Evolutionary conservation across 64 coral and sea anemone genomes (phyloP), one percentile per base, ranked within the genome.

Genomic region (Montipora efflorescens): DNA sequence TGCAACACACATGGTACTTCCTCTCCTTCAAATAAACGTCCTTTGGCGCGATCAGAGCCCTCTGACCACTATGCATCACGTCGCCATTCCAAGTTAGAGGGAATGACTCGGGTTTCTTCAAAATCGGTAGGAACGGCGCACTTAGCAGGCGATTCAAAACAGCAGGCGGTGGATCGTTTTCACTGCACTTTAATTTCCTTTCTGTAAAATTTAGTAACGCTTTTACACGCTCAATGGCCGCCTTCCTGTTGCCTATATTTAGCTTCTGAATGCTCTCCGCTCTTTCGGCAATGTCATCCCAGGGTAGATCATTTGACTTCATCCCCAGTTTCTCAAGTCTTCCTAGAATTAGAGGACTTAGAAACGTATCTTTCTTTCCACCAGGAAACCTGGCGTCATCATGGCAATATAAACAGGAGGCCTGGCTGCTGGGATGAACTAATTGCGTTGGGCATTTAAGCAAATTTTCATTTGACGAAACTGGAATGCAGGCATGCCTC

Each of bases 11-110:
- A 28, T 89, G 74, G 79, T 96, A 90, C 80, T 83, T 90, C 5
- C 62, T 59, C 1, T 74, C 16, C 0, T 87, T 72, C 0, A 76
- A 67, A 28, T 91, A 98, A 8, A 89, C 18, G 51, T 95, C 59
- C 51, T 49, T 81, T 58, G 94, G 88, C 62, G 90, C 77, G 7
- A 81, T 36, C n/a, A 93, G 51, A 11, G 46, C 0, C 8, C 5
- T 85, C 46, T 1, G 1, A 15, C 8, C 6, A 9, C n/a, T 19
- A 19, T 46, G n/a, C 7, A 71, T 3, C 53, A 91, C 88, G 45
- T 96, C 79, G 10, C 81, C 88, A 83, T 96, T 95, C 97, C 97
- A 98, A 16, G 75, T 66, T 15, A 94, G 83, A 11, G 97, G 97
- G 20, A 89, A 95, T 7, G 47, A 19, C 57, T 83, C 8, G 22